A percentile compares a stretch with the other conserved stretches of the same genome.
Evolutionary conservation across 2,888 invertebrate species (phyloP).

Genomic region (Conchocele bisecta): DNA sequence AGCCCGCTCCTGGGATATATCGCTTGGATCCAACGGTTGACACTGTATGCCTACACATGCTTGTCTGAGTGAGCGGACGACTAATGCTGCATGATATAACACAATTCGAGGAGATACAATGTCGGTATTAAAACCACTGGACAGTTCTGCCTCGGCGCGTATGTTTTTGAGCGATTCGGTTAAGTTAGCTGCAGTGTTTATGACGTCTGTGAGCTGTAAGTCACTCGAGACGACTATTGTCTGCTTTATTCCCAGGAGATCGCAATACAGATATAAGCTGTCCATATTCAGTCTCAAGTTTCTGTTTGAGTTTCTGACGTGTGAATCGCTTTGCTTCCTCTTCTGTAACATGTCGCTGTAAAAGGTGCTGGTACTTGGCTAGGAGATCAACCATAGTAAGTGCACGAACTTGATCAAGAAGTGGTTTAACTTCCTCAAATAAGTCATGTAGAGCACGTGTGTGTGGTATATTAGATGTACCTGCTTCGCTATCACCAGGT

Average conservation of each 20-base stretch:
- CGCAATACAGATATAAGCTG: too few species aligned
- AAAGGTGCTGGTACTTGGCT: background rate
- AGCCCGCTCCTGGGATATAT: conserved; percentile 10
- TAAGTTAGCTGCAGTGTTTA: conserved; percentile 2
- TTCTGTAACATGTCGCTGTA: background rate
- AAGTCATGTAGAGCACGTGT: too few species aligned
- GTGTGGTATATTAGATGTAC: too few species aligned
- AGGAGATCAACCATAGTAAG: background rate
- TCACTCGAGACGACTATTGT: too few species aligned
- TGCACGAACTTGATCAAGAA: background rate
- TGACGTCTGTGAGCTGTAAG: too few species aligned
- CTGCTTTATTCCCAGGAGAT: too few species aligned
- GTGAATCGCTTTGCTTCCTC: background rate
- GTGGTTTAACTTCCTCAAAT: background rate
- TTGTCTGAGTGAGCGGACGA: background rate
- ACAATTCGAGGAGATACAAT: background rate
- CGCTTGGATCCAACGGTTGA: conserved; percentile 21
- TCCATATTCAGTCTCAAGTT: background rate
- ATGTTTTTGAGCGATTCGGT: background rate
- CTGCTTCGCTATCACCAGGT: too few species aligned
- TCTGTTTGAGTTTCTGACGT: conserved; percentile 1
- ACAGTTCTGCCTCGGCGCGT: background rate
- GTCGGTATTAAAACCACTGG: background rate
- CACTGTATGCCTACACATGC: conserved; percentile 4
- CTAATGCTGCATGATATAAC: conserved; percentile 10